Evolutionary conservation across 2,113 vertebrate genomes (phyloP).

Genomic region (Tupaia tana): DNA sequence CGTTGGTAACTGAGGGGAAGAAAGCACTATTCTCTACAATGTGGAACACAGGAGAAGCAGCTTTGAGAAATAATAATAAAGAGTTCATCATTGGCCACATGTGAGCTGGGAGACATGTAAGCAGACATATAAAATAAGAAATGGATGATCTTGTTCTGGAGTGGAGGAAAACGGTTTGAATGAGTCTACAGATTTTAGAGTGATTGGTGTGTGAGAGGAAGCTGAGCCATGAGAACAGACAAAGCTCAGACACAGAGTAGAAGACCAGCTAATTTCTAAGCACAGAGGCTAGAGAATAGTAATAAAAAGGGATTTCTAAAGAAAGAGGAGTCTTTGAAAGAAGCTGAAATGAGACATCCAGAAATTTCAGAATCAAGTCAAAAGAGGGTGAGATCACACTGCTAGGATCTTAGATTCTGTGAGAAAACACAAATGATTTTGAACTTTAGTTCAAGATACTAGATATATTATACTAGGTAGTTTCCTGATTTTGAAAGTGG

Average conservation of each 20-base stretch:
- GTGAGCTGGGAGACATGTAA: neutral
- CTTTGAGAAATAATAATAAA: neutral
- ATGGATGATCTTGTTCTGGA: neutral
- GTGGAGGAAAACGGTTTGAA: neutral
- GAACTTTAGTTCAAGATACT: neutral
- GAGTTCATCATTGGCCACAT: neutral
- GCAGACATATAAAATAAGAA: neutral
- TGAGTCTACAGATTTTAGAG: neutral
- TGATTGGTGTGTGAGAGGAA: neutral
- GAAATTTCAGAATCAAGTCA: neutral
- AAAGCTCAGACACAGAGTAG: neutral
- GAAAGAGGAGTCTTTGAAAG: neutral
- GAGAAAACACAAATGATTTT: neutral
- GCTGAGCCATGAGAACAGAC: neutral
- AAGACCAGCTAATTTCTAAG: neutral
- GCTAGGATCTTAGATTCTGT: neutral
- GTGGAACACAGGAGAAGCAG: neutral
- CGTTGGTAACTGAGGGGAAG: neutral
- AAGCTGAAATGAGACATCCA: neutral
- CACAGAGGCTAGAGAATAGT: neutral
- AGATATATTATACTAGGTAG: too few species aligned
- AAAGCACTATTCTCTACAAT: neutral
- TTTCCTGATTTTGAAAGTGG: neutral
- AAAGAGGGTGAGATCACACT: neutral
- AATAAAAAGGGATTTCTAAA: neutral